These are phyloP conservation scores for Congeria kusceri DNA, from an alignment of 2,888 invertebrate species.

Conservation along the genomic window DNA sequence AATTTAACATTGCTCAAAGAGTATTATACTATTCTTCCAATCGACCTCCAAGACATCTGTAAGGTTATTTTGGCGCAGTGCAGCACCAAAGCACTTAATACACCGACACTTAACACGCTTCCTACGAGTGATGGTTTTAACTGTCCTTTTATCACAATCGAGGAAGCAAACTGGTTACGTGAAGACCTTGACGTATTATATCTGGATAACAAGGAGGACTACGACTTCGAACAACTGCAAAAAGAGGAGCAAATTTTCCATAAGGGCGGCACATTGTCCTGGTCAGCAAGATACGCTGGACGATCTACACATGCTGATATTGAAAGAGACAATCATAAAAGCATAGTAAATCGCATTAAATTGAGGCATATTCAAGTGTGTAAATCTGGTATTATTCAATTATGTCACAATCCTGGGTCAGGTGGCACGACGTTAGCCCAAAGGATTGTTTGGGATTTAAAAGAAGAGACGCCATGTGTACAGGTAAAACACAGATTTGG, in stretches of 20 bases:
- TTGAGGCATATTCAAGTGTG: constrained; percentile 26
- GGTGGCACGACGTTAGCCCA: constrained; percentile 72
- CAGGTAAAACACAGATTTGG: constrained; percentile 57
- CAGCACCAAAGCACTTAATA: too few relatives aligned
- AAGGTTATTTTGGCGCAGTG: constrained; percentile 15
- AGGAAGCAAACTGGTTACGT: constrained; percentile 44
- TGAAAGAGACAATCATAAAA: constrained; percentile 51
- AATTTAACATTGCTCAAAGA: constrained; percentile 8
- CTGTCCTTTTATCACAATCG: constrained; percentile 26
- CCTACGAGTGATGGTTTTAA: constrained; percentile 23
- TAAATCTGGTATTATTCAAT: constrained; percentile 55
- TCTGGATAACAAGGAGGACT: constrained; percentile 18
- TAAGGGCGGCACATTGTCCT: constrained; percentile 66
- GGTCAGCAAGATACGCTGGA: constrained; percentile 64
- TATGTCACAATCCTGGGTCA: constrained; percentile 69
- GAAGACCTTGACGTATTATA: constrained; percentile 59
- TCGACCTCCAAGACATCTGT: constrained; percentile 34
- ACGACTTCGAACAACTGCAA: constrained; percentile 42
- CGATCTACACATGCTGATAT: constrained; percentile 62
- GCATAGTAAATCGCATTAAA: constrained; percentile 37
- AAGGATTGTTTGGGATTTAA: constrained; percentile 67
- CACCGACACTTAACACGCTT: not conserved
- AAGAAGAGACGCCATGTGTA: constrained; percentile 58
- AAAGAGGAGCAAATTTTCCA: constrained; percentile 65
- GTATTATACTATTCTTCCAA: not conserved